Evolutionary conservation across 2,888 invertebrate species (phyloP), one percentile per base, ranked within the genome.

Genomic region (Acronicta leporina): DNA sequence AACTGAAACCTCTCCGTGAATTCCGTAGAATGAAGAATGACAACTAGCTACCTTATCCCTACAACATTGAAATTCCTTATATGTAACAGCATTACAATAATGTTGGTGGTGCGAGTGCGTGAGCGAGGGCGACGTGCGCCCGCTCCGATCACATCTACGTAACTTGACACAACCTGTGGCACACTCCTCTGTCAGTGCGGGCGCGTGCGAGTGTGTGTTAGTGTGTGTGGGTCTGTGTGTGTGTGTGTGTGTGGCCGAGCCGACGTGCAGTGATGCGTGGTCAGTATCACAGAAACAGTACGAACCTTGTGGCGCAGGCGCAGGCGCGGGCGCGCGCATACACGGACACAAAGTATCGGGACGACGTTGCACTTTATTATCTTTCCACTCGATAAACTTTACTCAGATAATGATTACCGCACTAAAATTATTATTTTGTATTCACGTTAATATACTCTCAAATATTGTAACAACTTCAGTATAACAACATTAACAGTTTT

Each of bases 391-490:
- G 85, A 86, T 87, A 83, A 81, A 80, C 77, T 84, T 80, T 76
- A 80, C 78, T 82, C 85, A 74, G 86, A 81, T 84, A 79, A 82
- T 81, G 84, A 83, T 83, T 88, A 86, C 88, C 89, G 87, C 89
- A 87, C 89, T 91, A 89, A 87, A 87, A 87, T 87, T 86, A 85
- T 80, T 86, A 86, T 81, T 88, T 87, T 89, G 90, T 90, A 89
- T 89, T 84, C 88, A 85, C 87, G 86, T 87, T 90, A 90, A 93
- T 94, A 95, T 94, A 94, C 94, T 95, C 94, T 95, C 94, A 94
- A 92, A 95, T 94, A 94, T 92, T 93, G 92, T 94, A 94, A 95
- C 94, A 94, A 95, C 91, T 92, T 94, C 91, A 87, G 90, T 92
- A 94, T 94, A 95, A 94, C 94, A 95, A 94, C 93, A 83, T 92